Conservation (phyloP, 2,113 vertebrate species). For the Dascyllus trimaculatus region DNA sequence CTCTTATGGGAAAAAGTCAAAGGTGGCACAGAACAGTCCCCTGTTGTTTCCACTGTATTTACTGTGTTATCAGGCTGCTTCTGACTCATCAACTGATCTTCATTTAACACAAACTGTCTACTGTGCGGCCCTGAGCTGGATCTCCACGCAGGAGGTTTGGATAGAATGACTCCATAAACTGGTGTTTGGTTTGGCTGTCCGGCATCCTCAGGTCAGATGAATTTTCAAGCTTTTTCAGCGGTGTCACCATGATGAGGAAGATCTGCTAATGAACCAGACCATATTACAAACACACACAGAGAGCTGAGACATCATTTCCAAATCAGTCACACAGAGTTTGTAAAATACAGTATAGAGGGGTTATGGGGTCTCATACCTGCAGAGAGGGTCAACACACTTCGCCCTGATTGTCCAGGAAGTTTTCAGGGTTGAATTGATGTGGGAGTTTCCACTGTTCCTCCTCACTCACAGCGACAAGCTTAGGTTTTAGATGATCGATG, state of each 20-base stretch:
- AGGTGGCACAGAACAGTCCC: no score
- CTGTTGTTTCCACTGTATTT: no score
- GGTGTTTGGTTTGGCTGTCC: slow-evolving; percentile 59
- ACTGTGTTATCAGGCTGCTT: no score
- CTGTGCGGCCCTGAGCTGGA: slow-evolving; percentile 36
- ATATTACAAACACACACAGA: slow-evolving; percentile 63
- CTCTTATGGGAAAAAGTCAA: no score
- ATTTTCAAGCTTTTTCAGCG: slow-evolving; percentile 61
- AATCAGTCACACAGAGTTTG: neutral
- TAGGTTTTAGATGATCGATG: no score
- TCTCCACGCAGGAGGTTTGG: neutral
- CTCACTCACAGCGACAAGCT: no score
- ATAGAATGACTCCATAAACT: no score
- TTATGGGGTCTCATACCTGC: no score
- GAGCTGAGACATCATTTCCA: slow-evolving; percentile 33
- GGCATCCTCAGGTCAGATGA: slow-evolving; percentile 66
- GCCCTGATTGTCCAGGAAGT: no score
- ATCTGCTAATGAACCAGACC: slow-evolving; percentile 66
- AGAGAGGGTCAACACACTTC: no score
- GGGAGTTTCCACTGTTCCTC: no score
- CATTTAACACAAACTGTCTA: neutral
- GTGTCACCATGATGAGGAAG: slow-evolving; percentile 55
- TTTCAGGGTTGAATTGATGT: no score
- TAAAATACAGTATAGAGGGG: neutral
- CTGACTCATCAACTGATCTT: neutral